Evolutionary conservation across 1,140 invertebrate genomes (phyloP), one percentile per base, ranked within the genome.

Genomic region (Dreissena rostriformis): DNA sequence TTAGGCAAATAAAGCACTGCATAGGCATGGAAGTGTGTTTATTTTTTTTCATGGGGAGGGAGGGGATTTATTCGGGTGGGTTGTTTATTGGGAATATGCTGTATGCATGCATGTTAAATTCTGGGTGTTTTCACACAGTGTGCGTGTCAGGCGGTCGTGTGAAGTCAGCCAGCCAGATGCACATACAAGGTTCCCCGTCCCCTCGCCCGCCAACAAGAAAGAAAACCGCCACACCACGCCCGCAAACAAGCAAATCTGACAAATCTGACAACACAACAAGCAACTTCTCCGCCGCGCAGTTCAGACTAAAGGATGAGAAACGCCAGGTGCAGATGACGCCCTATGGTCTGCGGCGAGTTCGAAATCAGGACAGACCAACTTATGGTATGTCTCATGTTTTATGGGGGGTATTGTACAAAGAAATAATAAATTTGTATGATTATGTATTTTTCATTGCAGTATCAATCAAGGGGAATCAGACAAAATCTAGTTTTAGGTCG

Each of bases 261-360:
- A 49, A 28, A 51, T 49, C 49, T 17, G 68, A 71, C 29, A 6
- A 28, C 15, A 81, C 53, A n/a, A 57, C 51, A 12, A 82, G 80
- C 53, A 71, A 81, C 66, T 81, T 71, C 63, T 77, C 74, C 29
- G 55, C 53, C 11, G 82, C 82, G 14, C 82, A 78, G 67, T 84
- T 61, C 55, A 84, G 66, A 65, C 49, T 78, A 26, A 84, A 84
- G 19, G 73, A 77, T 61, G 73, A 84, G 1, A 84, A 84, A 68
- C 67, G 28, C 14, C 52, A 78, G 29, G 82, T 84, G 19, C 74
- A 84, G 75, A 84, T 84, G 82, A 84, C 82, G 28, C 74, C 74
- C 14, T 84, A 84, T 71, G 82, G 82, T 61, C 55, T 84, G 51
- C 73, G 82, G 39, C 68, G 74, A 57, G 74, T 84, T 52, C 55